These are phyloP conservation scores for Scylla paramamosain DNA, from an alignment of 1,140 invertebrate species.

Conservation along the genomic window DNA sequence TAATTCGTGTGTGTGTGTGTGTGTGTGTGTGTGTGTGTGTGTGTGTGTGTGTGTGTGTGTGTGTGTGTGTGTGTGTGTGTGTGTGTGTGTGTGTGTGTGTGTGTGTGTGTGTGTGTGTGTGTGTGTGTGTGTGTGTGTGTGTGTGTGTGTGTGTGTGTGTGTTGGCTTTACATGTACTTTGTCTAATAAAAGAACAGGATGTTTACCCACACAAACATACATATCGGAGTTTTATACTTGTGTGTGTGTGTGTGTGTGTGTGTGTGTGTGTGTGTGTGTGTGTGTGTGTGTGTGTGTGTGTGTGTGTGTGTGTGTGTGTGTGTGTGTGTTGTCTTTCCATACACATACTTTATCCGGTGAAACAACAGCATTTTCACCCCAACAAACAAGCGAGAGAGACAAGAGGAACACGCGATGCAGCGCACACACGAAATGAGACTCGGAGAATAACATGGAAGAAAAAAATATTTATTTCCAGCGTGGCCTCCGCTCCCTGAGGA, in stretches of 20 bases:
- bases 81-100: background rate
- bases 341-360: too few relatives aligned
- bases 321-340: background rate
- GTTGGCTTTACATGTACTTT: background rate
- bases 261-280: conserved; percentile 67
- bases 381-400: too few relatives aligned
- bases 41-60: background rate
- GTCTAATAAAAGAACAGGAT: background rate
- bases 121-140: too few relatives aligned
- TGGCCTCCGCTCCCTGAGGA: background rate
- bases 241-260: conserved; percentile 63
- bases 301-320: conserved; percentile 52
- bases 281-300: conserved; percentile 55
- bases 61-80: too few relatives aligned
- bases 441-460: background rate
- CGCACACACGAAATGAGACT: background rate
- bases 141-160: background rate
- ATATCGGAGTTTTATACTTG: too few relatives aligned
- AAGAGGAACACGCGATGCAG: background rate
- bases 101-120: too few relatives aligned
- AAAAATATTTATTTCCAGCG: background rate
- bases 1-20: too few relatives aligned
- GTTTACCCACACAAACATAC: too few relatives aligned
- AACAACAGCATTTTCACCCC: too few relatives aligned
- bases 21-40: background rate